These are phyloP conservation scores for Lycocerus yunnanus DNA, from an alignment of 2,888 invertebrate species.

Conservation along the genomic window DNA sequence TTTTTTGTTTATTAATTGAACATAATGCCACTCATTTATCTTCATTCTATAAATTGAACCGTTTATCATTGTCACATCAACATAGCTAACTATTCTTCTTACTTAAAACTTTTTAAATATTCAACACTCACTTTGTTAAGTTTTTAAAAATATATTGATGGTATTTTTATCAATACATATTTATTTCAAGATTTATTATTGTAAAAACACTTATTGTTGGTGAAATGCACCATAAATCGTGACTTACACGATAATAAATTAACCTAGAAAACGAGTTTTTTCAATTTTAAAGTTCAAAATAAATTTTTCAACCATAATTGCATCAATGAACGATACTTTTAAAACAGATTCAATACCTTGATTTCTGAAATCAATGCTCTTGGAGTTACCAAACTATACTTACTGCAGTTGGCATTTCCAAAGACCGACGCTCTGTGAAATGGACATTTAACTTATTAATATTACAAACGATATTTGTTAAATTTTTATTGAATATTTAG, in stretches of 20 bases:
- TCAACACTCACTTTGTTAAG: neutral
- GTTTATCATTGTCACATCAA: conserved; percentile 1
- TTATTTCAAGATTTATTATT: neutral
- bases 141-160: neutral
- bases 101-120: neutral
- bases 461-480: too few relatives aligned
- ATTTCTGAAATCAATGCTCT: neutral
- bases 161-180: neutral
- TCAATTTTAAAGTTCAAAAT: neutral
- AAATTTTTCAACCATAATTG: neutral
- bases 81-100: neutral
- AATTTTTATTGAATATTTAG: too few relatives aligned
- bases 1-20: conserved; percentile 3
- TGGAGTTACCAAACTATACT: neutral
- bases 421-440: neutral
- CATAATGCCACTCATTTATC: conserved; percentile 1
- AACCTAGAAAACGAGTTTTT: neutral
- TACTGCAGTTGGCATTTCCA: neutral
- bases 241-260: neutral
- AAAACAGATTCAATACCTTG: neutral
- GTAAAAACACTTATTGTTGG: neutral
- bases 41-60: conserved; percentile 4
- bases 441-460: neutral
- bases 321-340: neutral
- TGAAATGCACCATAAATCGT: neutral